phyloP scores from a whole-genome alignment of 2,888 invertebrate genomes.

The Tineola bisselliella region DNA sequence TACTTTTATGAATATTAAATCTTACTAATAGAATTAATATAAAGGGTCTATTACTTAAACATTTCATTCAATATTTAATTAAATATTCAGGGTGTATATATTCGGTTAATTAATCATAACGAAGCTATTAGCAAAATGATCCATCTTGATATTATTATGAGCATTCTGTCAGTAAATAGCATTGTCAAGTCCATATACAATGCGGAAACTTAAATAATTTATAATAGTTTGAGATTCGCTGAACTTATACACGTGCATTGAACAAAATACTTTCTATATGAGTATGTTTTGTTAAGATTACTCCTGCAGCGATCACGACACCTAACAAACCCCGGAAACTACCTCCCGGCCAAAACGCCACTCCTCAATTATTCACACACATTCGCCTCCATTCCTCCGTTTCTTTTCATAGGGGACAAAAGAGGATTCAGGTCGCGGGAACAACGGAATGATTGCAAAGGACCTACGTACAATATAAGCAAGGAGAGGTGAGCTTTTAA shows the following conservation, averaged over 20 bases:
- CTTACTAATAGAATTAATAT: no score
- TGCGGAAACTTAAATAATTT: no score
- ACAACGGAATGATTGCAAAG: slow-evolving; percentile 61
- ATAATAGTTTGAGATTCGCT: slow-evolving; percentile 4
- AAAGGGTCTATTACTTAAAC: no score
- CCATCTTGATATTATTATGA: background rate
- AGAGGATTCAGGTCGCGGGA: slow-evolving; percentile 54
- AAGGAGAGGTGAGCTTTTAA: slow-evolving; percentile 46
- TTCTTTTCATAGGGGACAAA: slow-evolving; percentile 61
- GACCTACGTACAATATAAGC: slow-evolving; percentile 34
- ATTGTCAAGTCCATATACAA: no score
- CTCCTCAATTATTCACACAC: slow-evolving; percentile 60
- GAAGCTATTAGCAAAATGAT: background rate
- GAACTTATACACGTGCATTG: slow-evolving; percentile 24
- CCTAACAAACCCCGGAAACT: background rate
- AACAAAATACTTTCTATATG: slow-evolving; percentile 33
- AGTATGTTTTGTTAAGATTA: slow-evolving; percentile 52
- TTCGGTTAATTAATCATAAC: background rate
- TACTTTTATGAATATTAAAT: no score
- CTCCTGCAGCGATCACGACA: slow-evolving; percentile 22
- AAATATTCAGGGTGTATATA: background rate
- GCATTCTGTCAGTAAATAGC: background rate
- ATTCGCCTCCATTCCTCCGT: slow-evolving; percentile 38
- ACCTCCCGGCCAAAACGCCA: slow-evolving; percentile 23
- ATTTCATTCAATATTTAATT: no score